phyloP scores from a whole-genome alignment of 2,113 vertebrate species.

The Tylochromis polylepis region DNA sequence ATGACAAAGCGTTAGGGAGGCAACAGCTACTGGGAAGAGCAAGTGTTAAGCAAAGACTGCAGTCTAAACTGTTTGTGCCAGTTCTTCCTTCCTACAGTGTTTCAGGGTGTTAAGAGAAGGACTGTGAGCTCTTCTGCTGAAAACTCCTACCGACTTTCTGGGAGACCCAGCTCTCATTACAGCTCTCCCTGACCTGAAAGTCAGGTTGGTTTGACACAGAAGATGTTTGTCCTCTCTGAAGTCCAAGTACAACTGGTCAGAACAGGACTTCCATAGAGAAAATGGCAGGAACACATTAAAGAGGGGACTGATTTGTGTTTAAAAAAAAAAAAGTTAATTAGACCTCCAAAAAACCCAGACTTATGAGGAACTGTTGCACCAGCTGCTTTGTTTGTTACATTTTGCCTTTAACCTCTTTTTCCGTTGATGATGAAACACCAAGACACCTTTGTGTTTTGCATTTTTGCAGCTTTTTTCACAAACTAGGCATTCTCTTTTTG shows the following conservation, averaged over 20 bases:
- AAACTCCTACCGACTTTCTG: background rate
- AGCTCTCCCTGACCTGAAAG: background rate
- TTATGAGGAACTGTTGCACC: background rate
- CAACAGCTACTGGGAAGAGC: background rate
- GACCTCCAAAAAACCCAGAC: background rate
- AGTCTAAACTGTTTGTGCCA: background rate
- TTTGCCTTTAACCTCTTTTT: background rate
- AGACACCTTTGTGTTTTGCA: constrained; percentile 21
- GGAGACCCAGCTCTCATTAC: background rate
- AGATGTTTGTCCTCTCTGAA: background rate
- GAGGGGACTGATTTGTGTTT: background rate
- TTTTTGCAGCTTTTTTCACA: background rate
- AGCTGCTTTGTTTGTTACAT: background rate
- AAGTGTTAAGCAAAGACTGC: background rate
- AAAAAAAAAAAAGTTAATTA: background rate
- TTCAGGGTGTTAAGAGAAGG: background rate
- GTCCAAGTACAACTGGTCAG: background rate
- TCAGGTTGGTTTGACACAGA: background rate
- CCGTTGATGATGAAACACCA: constrained; percentile 23
- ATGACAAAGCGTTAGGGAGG: background rate
- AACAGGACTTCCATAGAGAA: background rate
- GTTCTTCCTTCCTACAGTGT: background rate
- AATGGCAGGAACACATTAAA: background rate
- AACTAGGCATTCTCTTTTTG: background rate
- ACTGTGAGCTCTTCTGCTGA: background rate